Percentiles rank a stretch among this genome's conserved stretches.
Evolutionary conservation across 2,888 invertebrate species (phyloP).

Genomic region (Sarcophaga rosellei): DNA sequence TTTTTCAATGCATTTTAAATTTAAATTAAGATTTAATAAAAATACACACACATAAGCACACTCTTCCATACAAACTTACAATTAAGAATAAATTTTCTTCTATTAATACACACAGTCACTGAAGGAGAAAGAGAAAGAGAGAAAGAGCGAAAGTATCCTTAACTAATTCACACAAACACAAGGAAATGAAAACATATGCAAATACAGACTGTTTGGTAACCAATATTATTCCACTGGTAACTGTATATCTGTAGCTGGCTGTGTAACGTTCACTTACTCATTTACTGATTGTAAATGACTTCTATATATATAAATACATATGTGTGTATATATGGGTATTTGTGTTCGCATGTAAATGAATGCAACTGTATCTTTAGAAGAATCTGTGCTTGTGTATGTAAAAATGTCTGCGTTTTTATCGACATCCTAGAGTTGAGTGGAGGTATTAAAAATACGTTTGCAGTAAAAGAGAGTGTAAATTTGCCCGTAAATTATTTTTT

Average conservation of each 20-base stretch:
- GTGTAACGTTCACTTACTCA: not conserved
- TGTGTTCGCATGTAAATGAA: not conserved
- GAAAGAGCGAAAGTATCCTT: too few species aligned
- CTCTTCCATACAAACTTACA: not conserved
- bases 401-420: not conserved
- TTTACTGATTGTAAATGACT: not conserved
- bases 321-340: not conserved
- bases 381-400: not conserved
- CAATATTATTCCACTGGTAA: not conserved
- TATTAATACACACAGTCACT: not conserved
- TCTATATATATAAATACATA: not conserved
- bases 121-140: too few species aligned
- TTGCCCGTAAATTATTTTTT: constrained; percentile 59
- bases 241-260: not conserved
- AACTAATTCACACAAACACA: too few species aligned
- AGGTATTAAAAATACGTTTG: constrained; percentile 35
- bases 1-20: constrained; percentile 53
- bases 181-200: too few species aligned
- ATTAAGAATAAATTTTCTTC: not conserved
- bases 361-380: too few species aligned
- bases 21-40: constrained; percentile 59
- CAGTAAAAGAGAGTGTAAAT: constrained; percentile 39
- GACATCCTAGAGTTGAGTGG: not conserved
- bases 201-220: not conserved
- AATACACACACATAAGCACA: constrained; percentile 5